Evolutionary conservation across 1,140 invertebrate species (phyloP), one percentile per base, ranked within the genome.

Genomic region (Armadillidium nasatum): DNA sequence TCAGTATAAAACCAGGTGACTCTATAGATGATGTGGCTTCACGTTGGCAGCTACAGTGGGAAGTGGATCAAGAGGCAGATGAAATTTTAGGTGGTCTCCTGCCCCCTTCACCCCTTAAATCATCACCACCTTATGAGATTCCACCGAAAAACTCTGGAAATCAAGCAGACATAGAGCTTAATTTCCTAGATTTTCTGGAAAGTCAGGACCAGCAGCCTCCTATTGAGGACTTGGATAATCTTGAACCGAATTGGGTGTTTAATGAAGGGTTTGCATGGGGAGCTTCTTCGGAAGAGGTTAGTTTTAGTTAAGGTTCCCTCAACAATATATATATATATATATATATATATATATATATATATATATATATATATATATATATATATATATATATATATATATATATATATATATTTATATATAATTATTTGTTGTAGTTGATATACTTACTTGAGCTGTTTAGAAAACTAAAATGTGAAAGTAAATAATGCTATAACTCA

Each of bases 11-110:
- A 7, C 50, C 1, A 60, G 50, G 19, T 13, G 50, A 60, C 11
- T 7, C 50, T 19, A 15, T 60, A 60, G 50, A 60, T 19, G 11
- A 60, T 19, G 11, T 60, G 11, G 50, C 50, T 60, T 60, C 50
- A 60, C 11, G 50, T 15, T 60, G 50, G 50, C 46, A 75, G 69
- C 43, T 80, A 60, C 44, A 77, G 66, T 70, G 79, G 22, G 80
- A 82, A 76, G 81, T 82, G 19, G 75, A 80, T 19, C 74, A 79
- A 33, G 80, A 82, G 54, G 82, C 78, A 50, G 80, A 80, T 44
- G 76, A 82, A 67, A 60, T 81, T 44, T 76, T 82, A 44, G 80
- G 79, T 46, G 79, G 75, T 45, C 77, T 81, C 19, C 7, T 60
- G 7, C 50, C 50, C 7, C 50, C 11, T 19, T 60, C 50, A 13